Conservation (phyloP, 2,113 vertebrate species). For the Ochotona princeps region DNA sequence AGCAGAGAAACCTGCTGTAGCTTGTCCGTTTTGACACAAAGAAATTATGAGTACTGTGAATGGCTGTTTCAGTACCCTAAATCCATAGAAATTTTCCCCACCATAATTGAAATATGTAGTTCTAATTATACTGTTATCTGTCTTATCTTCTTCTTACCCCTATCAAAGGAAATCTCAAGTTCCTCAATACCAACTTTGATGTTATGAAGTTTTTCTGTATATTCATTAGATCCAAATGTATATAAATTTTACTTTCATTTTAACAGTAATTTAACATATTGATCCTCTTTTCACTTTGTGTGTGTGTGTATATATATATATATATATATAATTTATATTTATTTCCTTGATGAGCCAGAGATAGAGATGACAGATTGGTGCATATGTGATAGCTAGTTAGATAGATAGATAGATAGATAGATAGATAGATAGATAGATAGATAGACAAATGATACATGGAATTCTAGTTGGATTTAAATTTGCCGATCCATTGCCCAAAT, state of each 20-base stretch:
- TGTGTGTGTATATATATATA: background rate
- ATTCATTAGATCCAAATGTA: background rate
- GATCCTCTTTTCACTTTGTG: background rate
- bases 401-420: too few species aligned
- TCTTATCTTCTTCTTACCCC: background rate
- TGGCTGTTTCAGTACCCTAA: background rate
- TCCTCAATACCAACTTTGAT: background rate
- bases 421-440: too few species aligned
- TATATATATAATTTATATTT: too few species aligned
- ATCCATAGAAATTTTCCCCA: background rate
- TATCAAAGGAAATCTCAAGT: background rate
- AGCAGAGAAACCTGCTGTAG: background rate
- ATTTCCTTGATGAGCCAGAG: too few species aligned
- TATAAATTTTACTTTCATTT: background rate
- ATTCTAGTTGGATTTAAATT: too few species aligned
- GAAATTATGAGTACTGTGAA: background rate
- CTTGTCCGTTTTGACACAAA: background rate
- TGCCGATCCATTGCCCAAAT: too few species aligned
- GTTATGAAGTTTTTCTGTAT: background rate
- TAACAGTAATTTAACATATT: background rate
- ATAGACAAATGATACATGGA: too few species aligned
- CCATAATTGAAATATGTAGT: background rate
- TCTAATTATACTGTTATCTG: background rate
- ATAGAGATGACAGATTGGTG: too few species aligned
- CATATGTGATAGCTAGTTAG: too few species aligned